A percentile compares a stretch with the other conserved stretches of the same genome.
phyloP scores from a whole-genome alignment of 1,140 invertebrate genomes.

The Polypedilum pembai region DNA sequence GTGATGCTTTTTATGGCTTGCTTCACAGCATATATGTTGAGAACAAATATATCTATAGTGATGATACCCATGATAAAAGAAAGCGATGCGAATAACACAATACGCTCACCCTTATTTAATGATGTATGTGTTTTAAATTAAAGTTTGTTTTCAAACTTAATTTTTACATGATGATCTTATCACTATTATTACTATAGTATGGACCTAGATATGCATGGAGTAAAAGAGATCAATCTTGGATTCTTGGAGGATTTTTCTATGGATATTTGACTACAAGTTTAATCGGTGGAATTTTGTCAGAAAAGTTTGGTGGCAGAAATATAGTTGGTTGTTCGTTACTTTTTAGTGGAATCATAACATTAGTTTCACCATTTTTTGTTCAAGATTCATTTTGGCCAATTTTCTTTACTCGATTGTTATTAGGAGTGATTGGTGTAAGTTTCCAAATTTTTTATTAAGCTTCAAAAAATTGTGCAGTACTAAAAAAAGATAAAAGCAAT shows the following conservation, averaged over 20 bases:
- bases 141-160: background rate
- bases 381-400: conserved; percentile 52
- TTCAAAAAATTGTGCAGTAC: no score
- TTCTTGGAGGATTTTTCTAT: conserved; percentile 62
- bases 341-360: conserved; percentile 60
- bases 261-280: conserved; percentile 52
- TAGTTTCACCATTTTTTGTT: conserved; percentile 57
- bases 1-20: conserved; percentile 28
- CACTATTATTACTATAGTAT: conserved; percentile 38
- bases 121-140: background rate
- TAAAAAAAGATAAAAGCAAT: no score
- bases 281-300: conserved; percentile 62
- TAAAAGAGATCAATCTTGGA: conserved; percentile 52
- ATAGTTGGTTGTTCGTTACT: conserved; percentile 61
- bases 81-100: background rate
- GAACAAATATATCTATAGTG: conserved; percentile 27
- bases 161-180: background rate
- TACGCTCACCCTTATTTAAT: background rate
- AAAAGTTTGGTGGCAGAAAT: conserved; percentile 61
- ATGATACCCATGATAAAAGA: conserved; percentile 26
- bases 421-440: conserved; percentile 59
- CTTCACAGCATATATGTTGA: conserved; percentile 26
- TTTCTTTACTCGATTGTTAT: conserved; percentile 54
- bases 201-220: conserved; percentile 53
- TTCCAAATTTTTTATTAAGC: background rate